These are phyloP conservation scores for Ochropleura plecta DNA, from an alignment of 2,888 invertebrate species.

Conservation along the genomic window DNA sequence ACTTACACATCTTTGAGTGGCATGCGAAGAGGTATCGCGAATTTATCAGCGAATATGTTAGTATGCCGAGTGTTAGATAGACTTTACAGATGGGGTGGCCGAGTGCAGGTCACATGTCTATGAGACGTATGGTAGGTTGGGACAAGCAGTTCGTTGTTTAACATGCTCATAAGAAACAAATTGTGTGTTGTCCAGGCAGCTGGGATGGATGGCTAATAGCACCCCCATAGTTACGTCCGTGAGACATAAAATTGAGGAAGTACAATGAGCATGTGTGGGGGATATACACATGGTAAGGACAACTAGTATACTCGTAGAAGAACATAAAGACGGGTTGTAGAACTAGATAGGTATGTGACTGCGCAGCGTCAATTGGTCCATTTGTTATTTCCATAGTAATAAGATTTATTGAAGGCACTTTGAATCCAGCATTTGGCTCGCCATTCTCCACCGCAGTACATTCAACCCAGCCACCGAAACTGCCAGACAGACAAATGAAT, in stretches of 20 bases:
- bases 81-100: not conserved
- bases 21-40: slow-evolving; percentile 15
- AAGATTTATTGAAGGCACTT: not conserved
- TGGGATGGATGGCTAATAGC: not conserved
- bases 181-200: not conserved
- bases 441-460: slow-evolving; percentile 58
- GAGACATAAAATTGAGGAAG: not conserved
- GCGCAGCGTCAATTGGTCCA: not conserved
- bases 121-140: slow-evolving; percentile 20
- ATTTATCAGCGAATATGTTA: slow-evolving; percentile 7
- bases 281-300: not conserved
- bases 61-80: not conserved
- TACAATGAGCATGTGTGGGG: not conserved
- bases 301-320: not conserved
- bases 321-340: not conserved
- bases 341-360: not conserved
- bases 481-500: slow-evolving; percentile 87
- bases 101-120: slow-evolving; percentile 55
- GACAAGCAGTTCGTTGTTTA: not conserved
- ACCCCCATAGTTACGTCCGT: not conserved
- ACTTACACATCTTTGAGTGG: slow-evolving; percentile 74
- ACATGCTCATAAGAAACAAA: not conserved
- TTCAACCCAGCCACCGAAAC: slow-evolving; percentile 75
- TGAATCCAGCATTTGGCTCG: slow-evolving; percentile 19
- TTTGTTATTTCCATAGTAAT: not conserved